These are phyloP conservation scores for Hozukius guyotensis DNA, from an alignment of 2,797 vertebrate genomes.

Conservation along the genomic window DNA sequence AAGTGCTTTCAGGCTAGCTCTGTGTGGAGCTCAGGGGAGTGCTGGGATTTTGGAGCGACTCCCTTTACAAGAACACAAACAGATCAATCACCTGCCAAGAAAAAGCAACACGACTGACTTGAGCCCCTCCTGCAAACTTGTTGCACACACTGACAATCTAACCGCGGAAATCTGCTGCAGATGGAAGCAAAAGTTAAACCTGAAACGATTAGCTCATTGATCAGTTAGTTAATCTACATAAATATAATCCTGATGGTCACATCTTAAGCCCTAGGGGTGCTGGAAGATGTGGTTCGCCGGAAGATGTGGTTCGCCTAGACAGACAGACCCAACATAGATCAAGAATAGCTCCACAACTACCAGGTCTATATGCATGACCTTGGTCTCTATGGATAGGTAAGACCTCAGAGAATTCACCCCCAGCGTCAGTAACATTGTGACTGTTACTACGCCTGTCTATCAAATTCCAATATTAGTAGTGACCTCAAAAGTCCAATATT, in stretches of 20 bases:
- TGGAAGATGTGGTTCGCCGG: too few relatives aligned
- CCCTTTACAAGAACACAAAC: constrained; percentile 45
- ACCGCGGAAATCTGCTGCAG: neutral
- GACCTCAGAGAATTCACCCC: too few relatives aligned
- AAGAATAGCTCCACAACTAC: too few relatives aligned
- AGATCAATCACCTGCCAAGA: constrained; percentile 59
- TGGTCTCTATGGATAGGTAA: too few relatives aligned
- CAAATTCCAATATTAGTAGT: neutral
- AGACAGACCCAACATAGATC: too few relatives aligned
- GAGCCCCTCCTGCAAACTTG: constrained; percentile 1
- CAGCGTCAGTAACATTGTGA: too few relatives aligned
- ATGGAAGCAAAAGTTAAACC: neutral
- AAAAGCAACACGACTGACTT: constrained; percentile 9
- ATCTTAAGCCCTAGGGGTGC: too few relatives aligned
- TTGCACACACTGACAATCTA: constrained; percentile 10
- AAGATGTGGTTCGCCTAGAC: too few relatives aligned
- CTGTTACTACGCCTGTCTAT: neutral
- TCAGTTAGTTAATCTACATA: neutral
- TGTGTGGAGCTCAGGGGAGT: constrained; percentile 47
- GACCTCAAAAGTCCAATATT: neutral
- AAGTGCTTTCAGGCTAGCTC: constrained; percentile 52
- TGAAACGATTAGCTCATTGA: neutral
- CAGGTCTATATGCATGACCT: too few relatives aligned
- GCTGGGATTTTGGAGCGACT: constrained; percentile 45
- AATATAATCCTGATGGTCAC: neutral